phyloP scores from a whole-genome alignment of 2,797 vertebrate species.

The Astyanax mexicanus region DNA sequence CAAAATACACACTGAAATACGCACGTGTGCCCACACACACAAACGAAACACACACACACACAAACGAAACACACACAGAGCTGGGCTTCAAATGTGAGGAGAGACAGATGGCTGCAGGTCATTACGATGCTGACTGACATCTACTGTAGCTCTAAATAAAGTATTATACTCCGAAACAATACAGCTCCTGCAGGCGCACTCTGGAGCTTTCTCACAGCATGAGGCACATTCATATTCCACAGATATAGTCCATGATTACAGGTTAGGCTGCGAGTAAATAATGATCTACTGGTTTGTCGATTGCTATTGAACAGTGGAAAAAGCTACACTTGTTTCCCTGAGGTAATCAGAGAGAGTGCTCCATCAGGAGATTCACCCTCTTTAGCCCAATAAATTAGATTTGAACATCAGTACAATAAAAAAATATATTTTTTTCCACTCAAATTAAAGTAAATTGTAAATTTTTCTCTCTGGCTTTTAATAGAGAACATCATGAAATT shows the following conservation, averaged over 20 bases:
- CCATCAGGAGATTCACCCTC: background rate
- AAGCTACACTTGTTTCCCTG: background rate
- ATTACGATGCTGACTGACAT: constrained; percentile 17
- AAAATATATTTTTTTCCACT: no score
- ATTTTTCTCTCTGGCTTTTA: background rate
- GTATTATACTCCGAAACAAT: background rate
- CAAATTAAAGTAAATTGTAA: background rate
- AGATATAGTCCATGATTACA: background rate
- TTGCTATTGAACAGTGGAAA: background rate
- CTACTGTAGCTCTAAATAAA: constrained; percentile 10
- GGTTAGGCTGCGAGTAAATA: background rate
- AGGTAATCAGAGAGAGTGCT: constrained; percentile 6
- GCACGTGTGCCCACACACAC: background rate
- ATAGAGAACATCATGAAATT: background rate
- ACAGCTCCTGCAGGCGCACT: background rate
- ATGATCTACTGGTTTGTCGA: background rate
- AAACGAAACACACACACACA: constrained; percentile 18
- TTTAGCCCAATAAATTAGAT: background rate
- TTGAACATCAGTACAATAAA: background rate
- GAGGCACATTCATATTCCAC: background rate
- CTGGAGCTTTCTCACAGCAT: background rate
- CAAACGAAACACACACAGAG: constrained; percentile 29
- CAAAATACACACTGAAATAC: constrained; percentile 34
- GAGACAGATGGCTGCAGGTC: background rate
- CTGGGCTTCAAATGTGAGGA: constrained; percentile 4